These are phyloP conservation scores for Mycetomoellerius zeteki DNA, from an alignment of 1,140 invertebrate genomes.

Conservation along the genomic window DNA sequence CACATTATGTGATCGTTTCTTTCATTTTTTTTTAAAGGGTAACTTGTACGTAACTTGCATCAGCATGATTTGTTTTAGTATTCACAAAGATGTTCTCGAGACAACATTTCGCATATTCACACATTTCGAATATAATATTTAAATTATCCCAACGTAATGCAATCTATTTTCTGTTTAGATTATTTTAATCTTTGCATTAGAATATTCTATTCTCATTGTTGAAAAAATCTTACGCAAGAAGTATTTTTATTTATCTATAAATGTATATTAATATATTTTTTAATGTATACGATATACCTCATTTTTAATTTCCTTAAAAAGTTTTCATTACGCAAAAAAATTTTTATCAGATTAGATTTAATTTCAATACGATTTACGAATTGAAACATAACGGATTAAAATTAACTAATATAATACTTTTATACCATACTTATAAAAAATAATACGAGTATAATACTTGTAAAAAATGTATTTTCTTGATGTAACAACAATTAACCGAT, in stretches of 20 bases:
- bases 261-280: slow-evolving; percentile 5
- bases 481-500: neutral
- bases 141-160: neutral
- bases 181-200: neutral
- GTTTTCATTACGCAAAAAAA: neutral
- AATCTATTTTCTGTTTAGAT: neutral
- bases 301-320: neutral
- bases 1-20: neutral
- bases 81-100: neutral
- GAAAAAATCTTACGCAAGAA: neutral
- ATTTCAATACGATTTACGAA: neutral
- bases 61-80: neutral
- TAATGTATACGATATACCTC: neutral
- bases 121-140: neutral
- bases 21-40: neutral
- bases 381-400: neutral
- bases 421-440: neutral
- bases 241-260: neutral
- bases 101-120: too few relatives aligned
- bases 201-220: neutral
- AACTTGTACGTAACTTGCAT: neutral
- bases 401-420: neutral
- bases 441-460: neutral
- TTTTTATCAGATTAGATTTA: neutral
- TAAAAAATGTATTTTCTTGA: neutral